These are phyloP conservation scores for Sycobia sp. DNA, from an alignment of 1,140 invertebrate species.

Conservation along the genomic window DNA sequence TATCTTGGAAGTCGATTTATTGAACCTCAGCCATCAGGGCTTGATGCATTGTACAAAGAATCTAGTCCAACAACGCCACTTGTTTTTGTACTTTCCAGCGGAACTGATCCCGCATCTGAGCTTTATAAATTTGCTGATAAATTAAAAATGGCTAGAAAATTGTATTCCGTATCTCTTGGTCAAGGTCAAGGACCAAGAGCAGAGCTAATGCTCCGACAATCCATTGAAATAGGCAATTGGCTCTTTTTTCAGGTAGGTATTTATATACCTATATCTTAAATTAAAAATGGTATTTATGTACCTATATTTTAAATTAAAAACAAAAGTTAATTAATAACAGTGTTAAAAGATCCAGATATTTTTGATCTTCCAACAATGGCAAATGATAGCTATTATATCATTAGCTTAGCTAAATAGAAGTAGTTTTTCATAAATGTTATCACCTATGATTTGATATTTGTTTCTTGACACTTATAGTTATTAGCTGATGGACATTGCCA, in stretches of 20 bases:
- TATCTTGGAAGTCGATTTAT: constrained; percentile 70
- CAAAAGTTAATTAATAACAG: no score
- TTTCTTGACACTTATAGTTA: no score
- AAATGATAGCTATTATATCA: no score
- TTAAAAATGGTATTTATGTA: no score
- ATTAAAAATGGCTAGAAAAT: constrained; percentile 62
- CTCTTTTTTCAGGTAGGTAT: constrained; percentile 66
- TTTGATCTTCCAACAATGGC: no score
- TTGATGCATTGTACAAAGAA: constrained; percentile 69
- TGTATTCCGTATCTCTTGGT: constrained; percentile 73
- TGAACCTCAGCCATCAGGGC: constrained; percentile 71
- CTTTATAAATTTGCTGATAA: constrained; percentile 71
- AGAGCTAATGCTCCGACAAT: constrained; percentile 67
- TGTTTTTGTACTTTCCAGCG: constrained; percentile 74
- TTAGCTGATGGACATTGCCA: no score
- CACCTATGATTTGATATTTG: no score
- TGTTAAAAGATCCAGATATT: no score
- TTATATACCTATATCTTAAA: no score
- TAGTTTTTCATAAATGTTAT: no score
- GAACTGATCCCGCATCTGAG: constrained; percentile 73
- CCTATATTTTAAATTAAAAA: no score
- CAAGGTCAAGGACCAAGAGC: constrained; percentile 74
- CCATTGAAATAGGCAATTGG: constrained; percentile 68
- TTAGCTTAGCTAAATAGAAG: no score
- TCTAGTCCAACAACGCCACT: constrained; percentile 68